Conservation (phyloP, 2,797 vertebrate species). For the Miichthys miiuy region DNA sequence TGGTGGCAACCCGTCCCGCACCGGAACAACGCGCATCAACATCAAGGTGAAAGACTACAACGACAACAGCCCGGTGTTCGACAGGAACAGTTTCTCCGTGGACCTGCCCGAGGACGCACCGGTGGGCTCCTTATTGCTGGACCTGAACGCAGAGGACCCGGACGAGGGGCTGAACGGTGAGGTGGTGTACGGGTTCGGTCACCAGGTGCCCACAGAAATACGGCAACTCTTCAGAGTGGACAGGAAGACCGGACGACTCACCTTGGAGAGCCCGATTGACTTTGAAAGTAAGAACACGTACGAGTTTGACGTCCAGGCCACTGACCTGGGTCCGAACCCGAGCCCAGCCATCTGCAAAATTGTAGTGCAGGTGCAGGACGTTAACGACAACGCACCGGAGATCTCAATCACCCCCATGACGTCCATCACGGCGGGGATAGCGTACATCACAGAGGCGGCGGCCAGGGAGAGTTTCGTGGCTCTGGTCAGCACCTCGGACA, state of each 20-base stretch:
- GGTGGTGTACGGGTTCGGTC: constrained; percentile 90
- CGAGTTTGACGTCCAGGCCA: constrained; percentile 93
- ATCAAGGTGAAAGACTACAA: constrained; percentile 96
- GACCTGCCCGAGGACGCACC: constrained; percentile 93
- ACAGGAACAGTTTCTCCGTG: constrained; percentile 87
- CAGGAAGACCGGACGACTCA: constrained; percentile 89
- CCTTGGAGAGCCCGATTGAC: constrained; percentile 90
- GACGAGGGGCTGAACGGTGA: constrained; percentile 94
- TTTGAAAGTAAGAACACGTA: constrained; percentile 94
- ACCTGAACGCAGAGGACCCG: constrained; percentile 91
- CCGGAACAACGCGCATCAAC: constrained; percentile 89
- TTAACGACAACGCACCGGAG: constrained; percentile 94
- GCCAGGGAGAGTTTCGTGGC: constrained; percentile 94
- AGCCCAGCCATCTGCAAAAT: constrained; percentile 90
- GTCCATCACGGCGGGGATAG: constrained; percentile 85
- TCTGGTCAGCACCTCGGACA: constrained; percentile 95
- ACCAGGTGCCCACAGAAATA: constrained; percentile 89
- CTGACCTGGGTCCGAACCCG: constrained; percentile 90
- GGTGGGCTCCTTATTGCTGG: constrained; percentile 89
- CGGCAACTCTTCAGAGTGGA: constrained; percentile 91
- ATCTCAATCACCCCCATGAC: constrained; percentile 93
- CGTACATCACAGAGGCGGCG: constrained; percentile 93
- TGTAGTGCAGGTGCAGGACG: constrained; percentile 93
- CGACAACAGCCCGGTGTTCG: constrained; percentile 94
- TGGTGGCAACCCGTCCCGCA: constrained; percentile 91